Evolutionary conservation across 2,888 invertebrate species (phyloP).

Genomic region (Bursaphelenchus okinawaensis): DNA sequence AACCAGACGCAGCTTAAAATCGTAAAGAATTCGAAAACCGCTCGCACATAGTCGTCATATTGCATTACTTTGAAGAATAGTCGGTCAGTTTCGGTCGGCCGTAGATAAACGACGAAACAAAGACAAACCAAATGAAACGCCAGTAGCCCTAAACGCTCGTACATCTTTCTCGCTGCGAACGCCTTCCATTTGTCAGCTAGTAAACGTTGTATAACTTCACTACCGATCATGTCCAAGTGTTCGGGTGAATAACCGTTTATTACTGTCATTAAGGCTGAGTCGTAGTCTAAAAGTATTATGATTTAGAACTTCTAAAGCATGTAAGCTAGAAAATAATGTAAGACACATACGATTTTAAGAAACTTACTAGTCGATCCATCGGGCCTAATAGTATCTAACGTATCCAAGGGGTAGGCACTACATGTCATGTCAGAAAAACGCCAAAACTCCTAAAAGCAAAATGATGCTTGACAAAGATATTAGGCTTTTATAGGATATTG

Average conservation of each 20-base stretch:
- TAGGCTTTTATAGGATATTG: neutral
- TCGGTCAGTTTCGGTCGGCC: constrained; percentile 69
- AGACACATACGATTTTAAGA: neutral
- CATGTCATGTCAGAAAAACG: constrained; percentile 96
- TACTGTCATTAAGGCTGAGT: constrained; percentile 93
- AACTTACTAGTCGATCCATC: constrained; percentile 82
- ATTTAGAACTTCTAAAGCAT: neutral
- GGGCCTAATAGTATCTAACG: constrained; percentile 86
- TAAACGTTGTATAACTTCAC: constrained; percentile 90
- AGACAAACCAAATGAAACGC: constrained; percentile 79
- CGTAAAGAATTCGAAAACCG: constrained; percentile 78
- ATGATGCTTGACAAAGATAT: neutral
- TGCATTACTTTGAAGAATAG: constrained; percentile 58
- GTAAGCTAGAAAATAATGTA: neutral
- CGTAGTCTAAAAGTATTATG: constrained; percentile 73
- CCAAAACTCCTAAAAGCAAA: constrained; percentile 83
- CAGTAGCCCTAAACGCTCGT: constrained; percentile 81
- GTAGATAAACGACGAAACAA: constrained; percentile 81
- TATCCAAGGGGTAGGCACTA: constrained; percentile 91
- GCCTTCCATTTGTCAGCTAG: constrained; percentile 99
- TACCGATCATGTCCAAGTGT: constrained; percentile 96
- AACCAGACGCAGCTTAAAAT: constrained; percentile 79
- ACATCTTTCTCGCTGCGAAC: constrained; percentile 86
- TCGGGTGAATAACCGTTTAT: constrained; percentile 93
- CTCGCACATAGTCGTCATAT: constrained; percentile 62